Base-by-base conservation (phyloP, 2,888 invertebrate genomes). In the Calliphora vomitoria region DNA sequence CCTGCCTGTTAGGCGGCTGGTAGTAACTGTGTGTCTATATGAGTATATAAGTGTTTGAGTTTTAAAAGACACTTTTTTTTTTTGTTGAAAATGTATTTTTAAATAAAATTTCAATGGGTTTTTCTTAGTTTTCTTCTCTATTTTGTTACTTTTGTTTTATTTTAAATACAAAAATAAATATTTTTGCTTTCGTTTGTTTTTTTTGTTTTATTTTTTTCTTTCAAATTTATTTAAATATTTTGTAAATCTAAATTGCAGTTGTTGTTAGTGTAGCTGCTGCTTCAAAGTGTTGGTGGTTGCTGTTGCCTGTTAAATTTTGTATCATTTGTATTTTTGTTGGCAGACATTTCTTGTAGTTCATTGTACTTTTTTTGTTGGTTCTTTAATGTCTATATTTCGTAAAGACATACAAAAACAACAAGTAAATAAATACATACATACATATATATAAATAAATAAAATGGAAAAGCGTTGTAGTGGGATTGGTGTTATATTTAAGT, bases 271-370 rank as follows among this genome's bases (percentile, higher is more conserved):
- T 25, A 62, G 41, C n/a, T 69, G 69, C 44, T 13, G 31, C 15
- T 62, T 8, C 13, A 44, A 31, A 35, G 68, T 58, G 82, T 69
- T 62, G 69, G 60, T 69, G 35, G 69, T 66, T 66, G 74, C 44
- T 64, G 55, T 55, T 64, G 55, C 35, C 66, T 68, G 25, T 68
- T 50, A n/a, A 69, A 31, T 50, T 50, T 31, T 50, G 31, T 72
- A 55, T 53, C 53, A 35, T 60, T 83, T 68, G 20, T 55, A 64
- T 60, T 74, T 69, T 50, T 75, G 62, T 69, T 83, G 79, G 79
- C 86, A 80, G 76, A 75, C 79, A 69, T 38, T 69, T 74, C 44
- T 79, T 62, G 62, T 82, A 79, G 83, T 86, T 83, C 86, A 83
- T 86, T 86, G 86, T 86, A 86, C 86, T 64, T 82, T 82, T 72